Percentiles rank a stretch among this genome's conserved stretches.
These are phyloP conservation scores for Trachops cirrhosus DNA, from an alignment of 2,797 vertebrate genomes.

Conservation along the genomic window DNA sequence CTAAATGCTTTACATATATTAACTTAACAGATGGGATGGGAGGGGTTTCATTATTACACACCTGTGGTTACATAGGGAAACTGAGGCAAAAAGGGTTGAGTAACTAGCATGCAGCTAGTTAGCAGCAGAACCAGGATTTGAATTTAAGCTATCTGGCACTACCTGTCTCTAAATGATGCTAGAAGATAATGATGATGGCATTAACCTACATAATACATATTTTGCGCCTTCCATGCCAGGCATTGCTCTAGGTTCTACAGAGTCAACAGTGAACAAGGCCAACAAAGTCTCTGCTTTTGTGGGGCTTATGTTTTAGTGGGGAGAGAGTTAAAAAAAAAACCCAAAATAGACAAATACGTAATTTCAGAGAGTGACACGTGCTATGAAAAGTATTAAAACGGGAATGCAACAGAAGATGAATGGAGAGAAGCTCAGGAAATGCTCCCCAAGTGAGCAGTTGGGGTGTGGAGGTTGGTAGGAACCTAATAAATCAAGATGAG, in stretches of 20 bases:
- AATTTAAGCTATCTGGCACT: background rate
- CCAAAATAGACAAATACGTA: background rate
- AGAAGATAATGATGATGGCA: background rate
- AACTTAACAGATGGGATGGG: background rate
- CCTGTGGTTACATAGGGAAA: background rate
- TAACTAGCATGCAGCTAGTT: background rate
- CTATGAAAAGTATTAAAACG: background rate
- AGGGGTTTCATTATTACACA: background rate
- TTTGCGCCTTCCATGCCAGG: too few species aligned
- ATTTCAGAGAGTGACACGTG: background rate
- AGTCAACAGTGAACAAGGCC: too few species aligned
- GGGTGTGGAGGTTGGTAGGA: background rate
- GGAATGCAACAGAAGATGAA: background rate
- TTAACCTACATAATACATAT: accelerated
- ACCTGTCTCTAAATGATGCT: background rate
- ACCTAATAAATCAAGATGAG: background rate
- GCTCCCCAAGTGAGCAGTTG: background rate
- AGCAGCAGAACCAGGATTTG: background rate
- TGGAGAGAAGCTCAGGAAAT: background rate
- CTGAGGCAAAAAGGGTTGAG: background rate
- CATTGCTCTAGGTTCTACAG: background rate
- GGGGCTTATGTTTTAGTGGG: background rate
- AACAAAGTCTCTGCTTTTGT: too few species aligned
- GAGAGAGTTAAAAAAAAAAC: background rate
- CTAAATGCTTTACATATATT: background rate